These are phyloP conservation scores for Protonibea diacanthus DNA, from an alignment of 2,797 vertebrate genomes.

Conservation along the genomic window DNA sequence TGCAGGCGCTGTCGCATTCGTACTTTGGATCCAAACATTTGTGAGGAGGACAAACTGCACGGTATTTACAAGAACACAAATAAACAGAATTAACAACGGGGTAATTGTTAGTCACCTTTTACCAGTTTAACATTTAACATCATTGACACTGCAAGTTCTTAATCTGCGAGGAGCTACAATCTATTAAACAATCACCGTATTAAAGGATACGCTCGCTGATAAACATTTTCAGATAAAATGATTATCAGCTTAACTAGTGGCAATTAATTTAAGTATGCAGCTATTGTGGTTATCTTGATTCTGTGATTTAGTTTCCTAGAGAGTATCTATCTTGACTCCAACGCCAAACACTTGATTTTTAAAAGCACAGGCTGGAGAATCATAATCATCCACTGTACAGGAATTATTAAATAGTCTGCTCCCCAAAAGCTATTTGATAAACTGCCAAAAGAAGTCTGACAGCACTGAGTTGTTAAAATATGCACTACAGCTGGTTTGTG, in stretches of 20 bases:
- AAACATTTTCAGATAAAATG: slow-evolving; percentile 16
- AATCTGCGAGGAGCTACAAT: slow-evolving; percentile 1
- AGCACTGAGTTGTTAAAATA: slow-evolving; percentile 30
- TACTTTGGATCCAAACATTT: neutral
- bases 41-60: too few relatives aligned
- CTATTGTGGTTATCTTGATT: slow-evolving; percentile 21
- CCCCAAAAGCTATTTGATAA: slow-evolving; percentile 36
- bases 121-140: slow-evolving; percentile 22
- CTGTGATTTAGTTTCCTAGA: slow-evolving; percentile 12
- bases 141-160: neutral
- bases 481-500: slow-evolving; percentile 24
- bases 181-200: slow-evolving; percentile 14
- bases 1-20: neutral
- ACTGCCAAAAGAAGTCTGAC: slow-evolving; percentile 23
- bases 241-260: slow-evolving; percentile 18
- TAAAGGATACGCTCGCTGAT: neutral
- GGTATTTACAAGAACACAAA: slow-evolving; percentile 3
- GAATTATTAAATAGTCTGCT: slow-evolving; percentile 27
- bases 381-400: slow-evolving; percentile 5
- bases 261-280: slow-evolving; percentile 13
- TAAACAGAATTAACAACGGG: neutral
- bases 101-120: slow-evolving; percentile 20
- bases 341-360: slow-evolving; percentile 18
- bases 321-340: neutral
- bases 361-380: slow-evolving; percentile 17